Evolutionary conservation across 2,888 invertebrate species (phyloP), one percentile per base, ranked within the genome.

Genomic region (Dorcus parallelipipedus): DNA sequence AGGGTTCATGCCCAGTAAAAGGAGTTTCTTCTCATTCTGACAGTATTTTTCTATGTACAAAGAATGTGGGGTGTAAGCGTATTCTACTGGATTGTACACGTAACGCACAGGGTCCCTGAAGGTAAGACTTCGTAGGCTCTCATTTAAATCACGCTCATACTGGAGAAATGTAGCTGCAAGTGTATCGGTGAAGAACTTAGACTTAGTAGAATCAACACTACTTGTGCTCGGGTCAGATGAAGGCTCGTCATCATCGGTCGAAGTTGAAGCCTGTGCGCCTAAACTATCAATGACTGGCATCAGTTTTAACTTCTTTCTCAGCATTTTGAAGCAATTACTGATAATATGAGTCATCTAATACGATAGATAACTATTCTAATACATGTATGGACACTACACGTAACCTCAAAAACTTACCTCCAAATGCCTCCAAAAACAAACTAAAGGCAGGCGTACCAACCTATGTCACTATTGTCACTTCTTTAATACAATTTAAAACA

Each of bases 1-100:
- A 9, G 96, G 95, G 79, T 97, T 97, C 92, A 97, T 95, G 4
- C 96, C 96, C 60, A 97, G 82, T 73, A 93, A 92, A 66, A 97
- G 78, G 43, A 97, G 80, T 63, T 82, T 81, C 76, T 93, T 94
- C 39, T 54, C 48, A 8, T 62, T 63, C 56, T 78, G 82, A 68
- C 90, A 89, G 76, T 84, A 92, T 72, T 86, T 88, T 64, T 81
- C 78, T 9, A 93, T 82, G 78, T 90, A 97, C 67, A 84, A 82
- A 66, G 86, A 84, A 78, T 94, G 93, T 14, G 92, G 83, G 56
- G 87, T 81, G 60, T 82, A 84, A 1, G 96, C 96, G 78, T 97
- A 96, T 61, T 89, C 86, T 40, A 95, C 80, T 0, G 96, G 95
- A 80, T 92, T 94, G 73, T 97, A 96, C 23, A 60, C 50, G 10